Evolutionary conservation across 2,888 invertebrate species (phyloP), one percentile per base, ranked within the genome.

Genomic region (Pandemis corylana): DNA sequence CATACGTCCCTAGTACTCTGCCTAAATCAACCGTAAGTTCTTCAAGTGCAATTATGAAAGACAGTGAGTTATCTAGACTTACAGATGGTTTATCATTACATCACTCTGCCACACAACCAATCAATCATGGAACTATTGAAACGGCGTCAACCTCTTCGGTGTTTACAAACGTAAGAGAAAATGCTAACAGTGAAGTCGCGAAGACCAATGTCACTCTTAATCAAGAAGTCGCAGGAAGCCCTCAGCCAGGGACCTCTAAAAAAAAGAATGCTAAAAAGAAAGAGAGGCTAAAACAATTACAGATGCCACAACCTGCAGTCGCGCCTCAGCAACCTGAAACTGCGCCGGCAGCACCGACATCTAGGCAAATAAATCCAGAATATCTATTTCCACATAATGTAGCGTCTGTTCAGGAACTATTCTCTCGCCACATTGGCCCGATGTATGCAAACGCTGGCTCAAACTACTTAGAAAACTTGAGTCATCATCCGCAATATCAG

Each of bases 401-500:
- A 28, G 20, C 77, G 13, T 83, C 87, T n/a, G 81, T 90, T 36
- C 88, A 91, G 64, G 88, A 92, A 28, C 82, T 88, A 75, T 90
- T 90, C 79, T 76, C 82, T 42, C 85, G 82, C 51, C 88, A 90
- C 76, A 82, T 87, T 71, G 84, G 87, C 63, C 90, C 90, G 9
- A 77, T 89, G 76, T 90, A 91, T 85, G 86, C 87, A 51, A 83
- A 79, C 76, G 81, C 85, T n/a, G 90, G 84, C 81, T 83, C 91
- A 6, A 89, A 89, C 61, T 92, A 93, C 80, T 81, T 92, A 69
- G 91, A 92, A 84, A 93, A 93, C 78, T 78, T 92, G 15, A 82
- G 85, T 28, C 83, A 92, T 77, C 91, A 92, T 78, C 92, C 92
- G 72, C 90, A 92, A 72, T 92, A 85, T 83, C 89, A 89, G 77